These are phyloP conservation scores for Blastobasis adustella DNA, from an alignment of 2,888 invertebrate genomes.

Conservation along the genomic window DNA sequence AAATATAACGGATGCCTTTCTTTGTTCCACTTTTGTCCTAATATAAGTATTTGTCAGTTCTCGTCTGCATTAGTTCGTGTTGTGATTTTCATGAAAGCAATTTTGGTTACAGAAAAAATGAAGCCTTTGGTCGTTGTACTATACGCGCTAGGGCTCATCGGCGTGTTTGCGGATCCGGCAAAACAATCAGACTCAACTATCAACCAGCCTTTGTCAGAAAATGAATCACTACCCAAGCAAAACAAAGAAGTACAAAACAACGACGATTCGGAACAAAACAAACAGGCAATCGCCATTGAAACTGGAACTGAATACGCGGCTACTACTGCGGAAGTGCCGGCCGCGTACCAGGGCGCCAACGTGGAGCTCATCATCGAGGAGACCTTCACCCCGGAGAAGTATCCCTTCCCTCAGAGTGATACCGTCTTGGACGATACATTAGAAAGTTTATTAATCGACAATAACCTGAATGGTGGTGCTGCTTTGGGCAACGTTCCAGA, in stretches of 20 bases:
- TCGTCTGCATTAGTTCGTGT: not conserved
- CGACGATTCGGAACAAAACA: slow-evolving; percentile 29
- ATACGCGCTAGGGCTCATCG: slow-evolving; percentile 34
- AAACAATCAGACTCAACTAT: slow-evolving; percentile 27
- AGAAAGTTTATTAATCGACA: slow-evolving; percentile 15
- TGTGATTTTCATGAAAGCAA: slow-evolving; percentile 1
- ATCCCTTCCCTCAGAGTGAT: slow-evolving; percentile 10
- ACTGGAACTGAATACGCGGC: slow-evolving; percentile 8
- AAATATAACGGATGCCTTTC: slow-evolving; percentile 40
- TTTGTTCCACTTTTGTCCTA: slow-evolving; percentile 43
- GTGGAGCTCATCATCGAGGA: slow-evolving; percentile 43
- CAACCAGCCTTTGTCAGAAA: slow-evolving; percentile 23
- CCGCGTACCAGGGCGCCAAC: slow-evolving; percentile 21
- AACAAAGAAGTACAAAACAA: slow-evolving; percentile 27
- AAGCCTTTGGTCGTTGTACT: slow-evolving; percentile 30
- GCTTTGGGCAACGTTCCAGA: slow-evolving; percentile 33
- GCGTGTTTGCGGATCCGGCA: slow-evolving; percentile 33
- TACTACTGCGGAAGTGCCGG: slow-evolving; percentile 9
- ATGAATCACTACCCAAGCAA: slow-evolving; percentile 31
- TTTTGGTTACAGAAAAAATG: slow-evolving; percentile 52
- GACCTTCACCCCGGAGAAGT: slow-evolving; percentile 21
- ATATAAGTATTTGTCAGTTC: slow-evolving; percentile 38
- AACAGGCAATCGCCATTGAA: slow-evolving; percentile 21
- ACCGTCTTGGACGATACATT: slow-evolving; percentile 13
- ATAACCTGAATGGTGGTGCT: slow-evolving; percentile 28